Conservation (phyloP, 2,113 vertebrate species). For the Caracal caracal region DNA sequence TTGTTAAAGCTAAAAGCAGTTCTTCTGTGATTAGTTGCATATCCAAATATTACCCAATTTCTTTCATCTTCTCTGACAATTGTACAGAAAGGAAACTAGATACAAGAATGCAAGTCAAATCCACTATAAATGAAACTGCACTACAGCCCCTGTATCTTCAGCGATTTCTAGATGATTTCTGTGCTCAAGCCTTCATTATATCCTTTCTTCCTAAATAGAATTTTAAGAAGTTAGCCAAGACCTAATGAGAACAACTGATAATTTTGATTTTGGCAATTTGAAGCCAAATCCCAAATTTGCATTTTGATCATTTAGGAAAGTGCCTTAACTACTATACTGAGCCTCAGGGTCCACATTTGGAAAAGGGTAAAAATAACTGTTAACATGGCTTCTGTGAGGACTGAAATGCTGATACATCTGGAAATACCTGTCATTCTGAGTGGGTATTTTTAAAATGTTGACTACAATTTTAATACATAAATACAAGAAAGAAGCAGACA, state of each 20-base stretch:
- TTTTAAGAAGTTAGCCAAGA: neutral
- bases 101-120: neutral
- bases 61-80: slow-evolving; percentile 40
- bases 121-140: neutral
- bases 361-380: neutral
- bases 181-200: neutral
- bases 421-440: neutral
- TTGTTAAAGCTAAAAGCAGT: slow-evolving; percentile 2
- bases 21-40: slow-evolving; percentile 54
- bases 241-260: neutral
- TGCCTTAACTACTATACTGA: neutral
- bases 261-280: neutral
- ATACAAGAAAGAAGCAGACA: neutral
- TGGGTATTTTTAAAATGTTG: neutral
- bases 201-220: neutral
- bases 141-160: neutral
- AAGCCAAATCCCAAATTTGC: neutral
- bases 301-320: neutral
- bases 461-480: neutral
- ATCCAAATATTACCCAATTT: slow-evolving; percentile 13
- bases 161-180: neutral
- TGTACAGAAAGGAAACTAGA: neutral
- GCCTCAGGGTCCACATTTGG: neutral
- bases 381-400: neutral
- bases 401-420: neutral